Conservation (phyloP, 30 jellyfish, hydroid and myxozoan genomes). For the Hydra vulgaris region DNA sequence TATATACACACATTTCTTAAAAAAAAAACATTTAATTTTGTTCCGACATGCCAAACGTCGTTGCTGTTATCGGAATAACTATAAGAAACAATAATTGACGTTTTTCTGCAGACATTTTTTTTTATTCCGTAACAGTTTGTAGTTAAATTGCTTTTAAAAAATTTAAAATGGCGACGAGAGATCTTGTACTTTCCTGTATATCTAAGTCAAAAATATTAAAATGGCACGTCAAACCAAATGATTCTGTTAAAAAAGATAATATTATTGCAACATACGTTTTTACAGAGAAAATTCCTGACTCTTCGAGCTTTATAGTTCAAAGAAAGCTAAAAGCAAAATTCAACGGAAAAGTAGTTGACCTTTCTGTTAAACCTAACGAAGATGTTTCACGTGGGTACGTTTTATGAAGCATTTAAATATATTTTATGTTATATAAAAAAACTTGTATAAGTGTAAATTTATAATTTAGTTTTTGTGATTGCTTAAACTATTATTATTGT, state of each 20-base stretch:
- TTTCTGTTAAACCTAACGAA: constrained; percentile 46
- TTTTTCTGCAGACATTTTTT: too few relatives aligned
- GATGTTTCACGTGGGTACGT: constrained; percentile 60
- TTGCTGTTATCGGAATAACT: too few relatives aligned
- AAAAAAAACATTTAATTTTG: too few relatives aligned
- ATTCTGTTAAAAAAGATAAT: constrained; percentile 51
- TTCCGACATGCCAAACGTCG: too few relatives aligned
- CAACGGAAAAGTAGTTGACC: constrained; percentile 51
- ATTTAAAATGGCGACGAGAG: constrained; percentile 18
- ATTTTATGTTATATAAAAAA: too few relatives aligned
- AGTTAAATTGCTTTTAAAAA: too few relatives aligned
- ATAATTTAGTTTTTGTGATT: too few relatives aligned
- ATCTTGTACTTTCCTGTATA: constrained; percentile 52
- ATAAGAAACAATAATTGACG: too few relatives aligned
- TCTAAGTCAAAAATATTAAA: constrained; percentile 39
- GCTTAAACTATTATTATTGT: too few relatives aligned
- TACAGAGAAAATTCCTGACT: constrained; percentile 23
- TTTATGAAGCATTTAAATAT: neutral
- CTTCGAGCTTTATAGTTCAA: constrained; percentile 23
- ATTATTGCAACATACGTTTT: constrained; percentile 52
- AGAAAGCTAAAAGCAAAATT: constrained; percentile 72
- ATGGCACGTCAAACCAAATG: constrained; percentile 83
- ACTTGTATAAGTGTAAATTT: too few relatives aligned
- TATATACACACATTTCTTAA: too few relatives aligned
- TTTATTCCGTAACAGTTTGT: too few relatives aligned